These are phyloP conservation scores for Cololabis saira DNA, from an alignment of 2,113 vertebrate genomes.

Conservation along the genomic window DNA sequence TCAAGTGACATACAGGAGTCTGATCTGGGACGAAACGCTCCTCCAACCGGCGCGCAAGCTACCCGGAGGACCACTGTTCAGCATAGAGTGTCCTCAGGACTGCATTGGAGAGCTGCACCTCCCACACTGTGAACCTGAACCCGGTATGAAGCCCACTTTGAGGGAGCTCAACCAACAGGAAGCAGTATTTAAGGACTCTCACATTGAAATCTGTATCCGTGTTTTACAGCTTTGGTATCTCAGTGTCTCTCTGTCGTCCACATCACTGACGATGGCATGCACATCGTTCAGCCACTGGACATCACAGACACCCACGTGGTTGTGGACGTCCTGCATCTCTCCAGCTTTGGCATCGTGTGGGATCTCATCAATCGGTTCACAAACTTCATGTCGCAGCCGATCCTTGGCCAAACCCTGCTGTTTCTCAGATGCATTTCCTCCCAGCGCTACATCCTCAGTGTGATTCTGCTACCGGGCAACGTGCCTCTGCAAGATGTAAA, in stretches of 20 bases:
- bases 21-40: slow-evolving; percentile 34
- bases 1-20: slow-evolving; percentile 33
- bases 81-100: slow-evolving; percentile 30
- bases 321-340: slow-evolving; percentile 24
- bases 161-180: not conserved
- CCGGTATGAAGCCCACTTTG: slow-evolving; percentile 20
- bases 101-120: slow-evolving; percentile 44
- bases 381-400: not conserved
- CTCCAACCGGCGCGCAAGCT: slow-evolving; percentile 8
- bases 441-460: not conserved
- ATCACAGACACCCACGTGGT: slow-evolving; percentile 29
- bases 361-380: not conserved
- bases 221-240: slow-evolving; percentile 5
- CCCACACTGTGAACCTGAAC: slow-evolving; percentile 54
- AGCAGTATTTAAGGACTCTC: not conserved
- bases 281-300: slow-evolving; percentile 6
- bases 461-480: slow-evolving; percentile 25
- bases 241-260: slow-evolving; percentile 15
- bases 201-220: not conserved
- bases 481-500: slow-evolving; percentile 17
- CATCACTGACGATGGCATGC: slow-evolving; percentile 29
- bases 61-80: slow-evolving; percentile 49
- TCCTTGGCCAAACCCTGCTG: slow-evolving; percentile 13
- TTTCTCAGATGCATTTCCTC: slow-evolving; percentile 1
- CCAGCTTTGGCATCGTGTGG: slow-evolving; percentile 18